Evolutionary conservation across 2,888 invertebrate genomes (phyloP), one percentile per base, ranked within the genome.

Genomic region (Syrista parreyssii): DNA sequence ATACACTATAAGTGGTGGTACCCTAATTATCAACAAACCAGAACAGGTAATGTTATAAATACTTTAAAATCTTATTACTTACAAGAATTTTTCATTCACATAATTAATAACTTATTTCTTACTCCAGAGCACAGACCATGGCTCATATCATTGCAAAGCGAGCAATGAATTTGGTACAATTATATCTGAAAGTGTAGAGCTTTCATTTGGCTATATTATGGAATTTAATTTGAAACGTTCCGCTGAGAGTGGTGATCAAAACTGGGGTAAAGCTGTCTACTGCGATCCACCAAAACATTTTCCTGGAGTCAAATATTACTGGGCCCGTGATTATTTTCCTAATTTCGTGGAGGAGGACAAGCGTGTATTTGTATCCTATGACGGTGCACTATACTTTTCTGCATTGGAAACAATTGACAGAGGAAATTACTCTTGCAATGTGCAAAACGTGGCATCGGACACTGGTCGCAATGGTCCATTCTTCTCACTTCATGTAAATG

Each of bases 201-300:
- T 99, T 6, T 96, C 97, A 73, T 98, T 98, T 92, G 98, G 98
- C 40, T 94, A 92, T 88, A 97, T 98, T 82, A 94, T 96, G 88
- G 97, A 98, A 91, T 98, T 98, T 87, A 98, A 97, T 92, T 93
- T 97, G 82, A 96, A 97, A 89, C 94, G 98, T 78, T 95, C 97
- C 0, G 93, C 94, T 72, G 98, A 98, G 92, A 93, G 93, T 81
- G 98, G 97, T 11, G 96, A 96, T 86, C 96, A 97, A 91, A 97
- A 98, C 91, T 98, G 98, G 98, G 98, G 98, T 68, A 98, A 98
- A 93, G 96, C 97, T 0, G 94, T 98, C 83, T 96, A 95, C 84
- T 98, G 98, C 92, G 98, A 98, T 92, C 97, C 98, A 23, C 98
- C 98, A 0, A 96, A 96, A 83, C 96, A 97, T 92, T 98, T 96